phyloP scores from a whole-genome alignment of 2,888 invertebrate species.

The Scaptomyza parva region DNA sequence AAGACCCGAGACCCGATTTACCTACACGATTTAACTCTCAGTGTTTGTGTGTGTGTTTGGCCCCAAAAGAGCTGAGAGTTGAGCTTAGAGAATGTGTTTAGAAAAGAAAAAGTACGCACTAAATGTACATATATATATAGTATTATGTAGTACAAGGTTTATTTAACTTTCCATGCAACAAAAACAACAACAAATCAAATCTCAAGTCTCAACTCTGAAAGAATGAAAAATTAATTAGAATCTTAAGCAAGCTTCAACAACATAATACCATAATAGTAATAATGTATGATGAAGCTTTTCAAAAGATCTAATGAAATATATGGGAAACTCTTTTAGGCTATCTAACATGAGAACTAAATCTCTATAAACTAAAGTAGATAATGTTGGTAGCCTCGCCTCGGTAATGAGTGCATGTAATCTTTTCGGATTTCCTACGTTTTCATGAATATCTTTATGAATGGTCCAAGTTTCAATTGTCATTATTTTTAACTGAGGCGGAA shows the following conservation, averaged over 20 bases:
- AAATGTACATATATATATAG: background rate
- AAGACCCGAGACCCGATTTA: conserved; percentile 22
- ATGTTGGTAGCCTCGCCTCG: conserved; percentile 35
- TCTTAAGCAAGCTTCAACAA: background rate
- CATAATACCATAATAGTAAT: no score
- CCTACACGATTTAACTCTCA: conserved; percentile 7
- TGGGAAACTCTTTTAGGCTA: no score
- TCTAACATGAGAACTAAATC: conserved; percentile 28
- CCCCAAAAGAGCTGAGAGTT: conserved; percentile 4
- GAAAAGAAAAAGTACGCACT: conserved; percentile 19
- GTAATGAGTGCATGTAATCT: conserved; percentile 58
- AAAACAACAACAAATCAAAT: no score
- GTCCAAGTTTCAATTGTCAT: conserved; percentile 71
- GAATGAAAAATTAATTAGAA: background rate
- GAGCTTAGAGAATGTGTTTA: conserved; percentile 13
- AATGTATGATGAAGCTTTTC: no score
- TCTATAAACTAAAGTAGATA: conserved; percentile 17
- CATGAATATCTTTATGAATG: conserved; percentile 48
- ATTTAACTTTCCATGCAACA: background rate
- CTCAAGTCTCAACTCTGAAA: no score
- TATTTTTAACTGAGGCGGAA: conserved; percentile 77
- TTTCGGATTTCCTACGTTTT: conserved; percentile 52
- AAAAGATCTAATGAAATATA: no score
- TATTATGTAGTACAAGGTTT: conserved; percentile 6
- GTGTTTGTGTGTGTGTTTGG: conserved; percentile 7